Base-by-base conservation (phyloP, 2,888 invertebrate genomes). In the Leptarthrus brevirostris region DNA sequence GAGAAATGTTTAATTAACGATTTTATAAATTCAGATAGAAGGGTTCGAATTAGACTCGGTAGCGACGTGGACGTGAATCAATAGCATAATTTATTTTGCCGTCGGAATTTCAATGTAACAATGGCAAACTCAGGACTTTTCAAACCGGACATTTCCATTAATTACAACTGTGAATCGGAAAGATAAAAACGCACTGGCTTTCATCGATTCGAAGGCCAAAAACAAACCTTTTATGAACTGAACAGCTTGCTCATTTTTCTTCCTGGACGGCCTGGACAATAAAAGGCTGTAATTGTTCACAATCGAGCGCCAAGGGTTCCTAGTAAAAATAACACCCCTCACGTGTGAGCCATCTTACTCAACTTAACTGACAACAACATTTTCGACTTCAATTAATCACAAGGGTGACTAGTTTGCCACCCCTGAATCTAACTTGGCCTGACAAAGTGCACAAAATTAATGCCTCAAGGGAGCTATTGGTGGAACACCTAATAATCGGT, bases 1-100 rank as follows among this genome's bases (percentile, higher is more conserved):
- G 64, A 64, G 64, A 64, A 64, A 64, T 64, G 64, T 64, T 44
- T 64, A 64, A 64, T 64, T 64, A 64, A 64, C 44, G 64, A 64
- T 64, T 54, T 64, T 64, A 24, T 40, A 14, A 64, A 64, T 44
- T 22, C 64, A 22, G 24, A 44, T 44, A 24, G 47, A 64, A 26
- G 64, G 64, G 24, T 64, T 64, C 16, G 22, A 44, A 44, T 12
- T 40, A 40, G 30, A 40, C 10, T 40, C 1, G 12, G 2, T 3
- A 12, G 40, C 40, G 40, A 40, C 40, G 14, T 44, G 16, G 24
- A 36, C 40, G 12, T 24, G 44, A 26, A 64, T 64, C 64, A 64
- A 64, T 64, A 24, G 24, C 64, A 14, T 24, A 64, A 64, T 64
- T 64, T 64, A 47, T 44, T 44, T 22, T 64, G 64, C 24, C 14